A percentile compares a stretch with the other conserved stretches of the same genome.
Evolutionary conservation across 2,888 invertebrate genomes (phyloP).

Genomic region (Hirtodrosophila trivittata): DNA sequence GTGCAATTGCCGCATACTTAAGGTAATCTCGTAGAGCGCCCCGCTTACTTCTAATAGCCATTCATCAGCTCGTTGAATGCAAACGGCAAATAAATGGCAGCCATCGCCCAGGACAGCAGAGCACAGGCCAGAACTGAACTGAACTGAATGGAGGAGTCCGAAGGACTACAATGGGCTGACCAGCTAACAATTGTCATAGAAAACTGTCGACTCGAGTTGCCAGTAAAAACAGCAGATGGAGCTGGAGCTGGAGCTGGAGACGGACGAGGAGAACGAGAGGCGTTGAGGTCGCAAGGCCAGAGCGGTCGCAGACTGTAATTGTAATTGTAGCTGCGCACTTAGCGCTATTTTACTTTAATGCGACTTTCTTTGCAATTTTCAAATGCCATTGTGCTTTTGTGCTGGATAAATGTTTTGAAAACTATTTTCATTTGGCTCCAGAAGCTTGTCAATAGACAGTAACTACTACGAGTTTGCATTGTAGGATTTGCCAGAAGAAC

Average conservation of each 20-base stretch:
- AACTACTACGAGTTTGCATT: conserved; percentile 10
- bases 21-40: conserved; percentile 72
- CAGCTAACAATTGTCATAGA: conserved; percentile 72
- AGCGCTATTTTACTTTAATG: conserved; percentile 73
- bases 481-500: background rate
- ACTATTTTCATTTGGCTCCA: conserved; percentile 63
- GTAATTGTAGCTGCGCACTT: conserved; percentile 68
- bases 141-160: background rate
- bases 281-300: conserved; percentile 1
- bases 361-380: conserved; percentile 49
- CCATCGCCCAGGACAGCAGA: conserved; percentile 11
- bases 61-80: conserved; percentile 77
- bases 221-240: background rate
- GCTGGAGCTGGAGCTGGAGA: background rate
- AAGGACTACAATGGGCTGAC: conserved; percentile 60
- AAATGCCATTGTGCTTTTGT: conserved; percentile 66
- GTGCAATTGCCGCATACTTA: conserved; percentile 78
- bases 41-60: conserved; percentile 77
- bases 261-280: background rate
- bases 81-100: conserved; percentile 76
- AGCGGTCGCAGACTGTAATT: conserved; percentile 57
- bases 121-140: conserved; percentile 16
- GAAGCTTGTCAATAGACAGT: conserved; percentile 38
- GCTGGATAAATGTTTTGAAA: conserved; percentile 62
- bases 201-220: conserved; percentile 53